Percentiles rank a stretch among this genome's conserved stretches.
Conservation (phyloP, 2,113 vertebrate species). For the Callaeas wilsoni region DNA sequence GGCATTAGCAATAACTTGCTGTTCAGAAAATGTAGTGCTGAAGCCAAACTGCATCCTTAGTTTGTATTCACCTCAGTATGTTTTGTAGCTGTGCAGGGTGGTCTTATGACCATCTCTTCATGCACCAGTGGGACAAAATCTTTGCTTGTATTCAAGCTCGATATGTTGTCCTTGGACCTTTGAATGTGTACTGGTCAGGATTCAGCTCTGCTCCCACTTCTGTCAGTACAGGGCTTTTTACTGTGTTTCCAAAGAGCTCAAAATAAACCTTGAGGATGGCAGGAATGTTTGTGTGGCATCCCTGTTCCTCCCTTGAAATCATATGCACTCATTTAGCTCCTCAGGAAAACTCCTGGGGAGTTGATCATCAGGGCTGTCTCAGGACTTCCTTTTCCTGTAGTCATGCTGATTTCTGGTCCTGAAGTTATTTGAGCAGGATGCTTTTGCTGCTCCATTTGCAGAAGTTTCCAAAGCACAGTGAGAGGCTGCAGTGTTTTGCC, state of each 20-base stretch:
- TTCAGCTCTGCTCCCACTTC: neutral
- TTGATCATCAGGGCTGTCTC: neutral
- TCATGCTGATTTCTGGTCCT: neutral
- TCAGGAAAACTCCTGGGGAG: neutral
- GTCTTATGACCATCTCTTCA: neutral
- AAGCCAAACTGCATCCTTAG: neutral
- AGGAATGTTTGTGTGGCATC: neutral
- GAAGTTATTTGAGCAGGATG: neutral
- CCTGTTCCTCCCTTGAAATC: neutral
- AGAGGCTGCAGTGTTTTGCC: neutral
- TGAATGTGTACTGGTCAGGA: neutral
- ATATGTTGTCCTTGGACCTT: neutral
- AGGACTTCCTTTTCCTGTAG: neutral
- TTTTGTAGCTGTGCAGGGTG: neutral
- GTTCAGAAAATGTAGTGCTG: neutral
- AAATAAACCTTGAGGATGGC: neutral
- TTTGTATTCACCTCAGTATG: neutral
- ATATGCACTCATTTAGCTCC: neutral
- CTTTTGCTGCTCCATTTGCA: neutral
- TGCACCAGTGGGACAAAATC: neutral
- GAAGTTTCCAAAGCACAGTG: neutral
- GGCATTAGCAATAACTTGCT: neutral
- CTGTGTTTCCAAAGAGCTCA: neutral
- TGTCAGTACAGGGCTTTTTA: neutral
- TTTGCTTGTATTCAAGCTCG: neutral